Evolutionary conservation across 2,888 invertebrate genomes (phyloP), one percentile per base, ranked within the genome.

Genomic region (Agelastica alni): DNA sequence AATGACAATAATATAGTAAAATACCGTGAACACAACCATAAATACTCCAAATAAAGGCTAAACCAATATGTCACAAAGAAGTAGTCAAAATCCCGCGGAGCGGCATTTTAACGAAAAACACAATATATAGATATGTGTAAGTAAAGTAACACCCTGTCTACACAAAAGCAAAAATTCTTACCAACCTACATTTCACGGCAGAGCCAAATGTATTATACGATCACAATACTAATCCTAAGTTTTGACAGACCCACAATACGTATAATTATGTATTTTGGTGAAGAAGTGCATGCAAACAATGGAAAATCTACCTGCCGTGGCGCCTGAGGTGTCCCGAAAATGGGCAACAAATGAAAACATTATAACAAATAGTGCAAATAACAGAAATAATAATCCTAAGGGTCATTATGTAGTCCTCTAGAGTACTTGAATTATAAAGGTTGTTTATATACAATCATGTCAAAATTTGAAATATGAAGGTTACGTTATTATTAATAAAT

Each of bases 181-280:
- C 52, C 63, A 64, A 46, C 64, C 67, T 64, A 64, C 67, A 65
- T 68, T 67, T 68, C 65, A 67, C 65, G 60, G 68, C 59, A 57
- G 55, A 45, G 32, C 26, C 30, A 39, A 48, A 30, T 49, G 10
- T 13, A 48, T 59, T 55, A 56, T 60, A 43, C 53, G 53, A 57
- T 59, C 62, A 73, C 72, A 74, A 73, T 71, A 60, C 68, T 71
- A 75, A 74, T 73, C 74, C 73, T 54, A 58, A 75, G 75, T 77
- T 77, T 72, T 77, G 76, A 76, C 76, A 75, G 73, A 68, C 59
- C 59, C 65, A 75, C 75, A 76, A 76, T 74, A 69, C 66, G 58
- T 44, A 71, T 74, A 77, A 77, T 77, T 77, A 75, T 68, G 75
- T 73, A 72, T 75, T 74, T 41, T 72, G 70, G 66, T 63, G 51